Conservation (phyloP, 2,113 vertebrate genomes). For the Kryptolebias marmoratus region DNA sequence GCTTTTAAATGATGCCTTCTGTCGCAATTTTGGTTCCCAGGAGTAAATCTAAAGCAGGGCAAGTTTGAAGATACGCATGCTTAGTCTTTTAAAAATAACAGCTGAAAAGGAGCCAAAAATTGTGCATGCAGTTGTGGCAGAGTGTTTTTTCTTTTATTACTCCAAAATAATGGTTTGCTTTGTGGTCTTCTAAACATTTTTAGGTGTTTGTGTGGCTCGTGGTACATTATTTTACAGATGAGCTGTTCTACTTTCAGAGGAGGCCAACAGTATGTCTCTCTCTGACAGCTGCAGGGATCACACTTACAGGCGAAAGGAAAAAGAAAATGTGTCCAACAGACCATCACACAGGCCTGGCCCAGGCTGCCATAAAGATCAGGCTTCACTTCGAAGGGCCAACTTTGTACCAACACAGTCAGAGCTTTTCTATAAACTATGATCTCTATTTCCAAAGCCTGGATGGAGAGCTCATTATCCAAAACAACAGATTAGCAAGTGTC, state of each 20-base stretch:
- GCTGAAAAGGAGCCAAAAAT: neutral
- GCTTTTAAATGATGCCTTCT: constrained; percentile 22
- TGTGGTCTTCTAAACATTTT: neutral
- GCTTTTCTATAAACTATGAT: constrained; percentile 10
- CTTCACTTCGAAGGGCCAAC: constrained; percentile 43
- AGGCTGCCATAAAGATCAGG: constrained; percentile 10
- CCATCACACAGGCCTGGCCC: constrained; percentile 63
- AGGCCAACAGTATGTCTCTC: neutral
- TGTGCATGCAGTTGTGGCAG: neutral
- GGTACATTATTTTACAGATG: neutral
- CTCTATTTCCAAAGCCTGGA: constrained; percentile 14
- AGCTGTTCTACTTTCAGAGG: constrained; percentile 1
- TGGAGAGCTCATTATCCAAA: neutral
- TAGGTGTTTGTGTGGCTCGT: neutral
- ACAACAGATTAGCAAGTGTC: neutral
- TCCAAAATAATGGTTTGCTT: constrained; percentile 6
- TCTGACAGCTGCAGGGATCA: constrained; percentile 7
- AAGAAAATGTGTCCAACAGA: constrained; percentile 63
- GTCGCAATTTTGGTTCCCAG: constrained; percentile 4
- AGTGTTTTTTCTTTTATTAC: neutral
- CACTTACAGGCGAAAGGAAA: constrained; percentile 22
- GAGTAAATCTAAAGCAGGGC: constrained; percentile 8
- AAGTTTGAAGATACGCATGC: constrained; percentile 12
- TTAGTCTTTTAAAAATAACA: constrained; percentile 15
- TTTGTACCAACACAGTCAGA: constrained; percentile 33